Evolutionary conservation across 1,140 invertebrate species (phyloP), one percentile per base, ranked within the genome.

Genomic region (Drosophila subobscura): DNA sequence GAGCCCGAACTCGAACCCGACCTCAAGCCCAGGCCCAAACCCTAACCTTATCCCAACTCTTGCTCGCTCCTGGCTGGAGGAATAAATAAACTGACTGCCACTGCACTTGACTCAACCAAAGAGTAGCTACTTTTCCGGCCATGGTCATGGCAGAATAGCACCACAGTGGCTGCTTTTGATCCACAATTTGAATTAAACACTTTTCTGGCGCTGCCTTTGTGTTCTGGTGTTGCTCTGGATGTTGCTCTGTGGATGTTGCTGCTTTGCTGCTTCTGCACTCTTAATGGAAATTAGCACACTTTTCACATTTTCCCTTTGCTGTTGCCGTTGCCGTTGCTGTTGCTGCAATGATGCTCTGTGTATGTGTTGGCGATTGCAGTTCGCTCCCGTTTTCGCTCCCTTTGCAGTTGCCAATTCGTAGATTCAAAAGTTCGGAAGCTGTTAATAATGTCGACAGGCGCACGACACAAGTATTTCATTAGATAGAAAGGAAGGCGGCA

Each of bases 401-500:
- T 46, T 47, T 51, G 14, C 12, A 2, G 33, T 37, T 22, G 14
- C 8, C 44, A 25, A 47, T 66, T 72, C 77, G 77, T 53, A 64
- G 71, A 86, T 88, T 81, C 77, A 86, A 78, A 88, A 88, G 81
- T 86, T 86, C 66, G 74, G 74, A 78, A 86, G 75, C 81, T 86
- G 78, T 81, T 88, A 88, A 86, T 88, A 86, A 83, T 83, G 83
- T 88, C 78, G 75, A 81, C 83, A 88, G 78, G 81, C 80, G 58
- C 54, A 77, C 83, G 83, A 88, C 83, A 83, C 83, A 88, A 88
- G 83, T 88, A 86, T 86, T 86, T 86, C 83, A 88, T 86, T 86
- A 88, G 71, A 67, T 63, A 65, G 64, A 59, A 74, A 37, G 33
- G 33, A 37, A 37, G 33, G 33, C 33, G 40, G 50, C 61, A 55